Base-by-base conservation (phyloP, 2,113 vertebrate species). In the Cyprinodon tularosa region DNA sequence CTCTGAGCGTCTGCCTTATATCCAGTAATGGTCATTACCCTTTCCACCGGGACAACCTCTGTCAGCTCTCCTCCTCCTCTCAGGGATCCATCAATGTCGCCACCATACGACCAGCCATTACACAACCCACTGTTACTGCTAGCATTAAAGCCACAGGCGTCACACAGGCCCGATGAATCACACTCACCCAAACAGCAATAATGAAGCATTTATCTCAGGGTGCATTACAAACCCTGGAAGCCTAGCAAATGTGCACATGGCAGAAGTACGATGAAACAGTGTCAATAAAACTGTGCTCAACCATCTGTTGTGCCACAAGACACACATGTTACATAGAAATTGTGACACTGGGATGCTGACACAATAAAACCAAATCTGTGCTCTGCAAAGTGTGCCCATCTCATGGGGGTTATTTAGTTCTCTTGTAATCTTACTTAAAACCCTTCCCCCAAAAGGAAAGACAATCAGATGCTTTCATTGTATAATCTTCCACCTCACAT, bases 151-250 rank as follows among this genome's bases (percentile, higher is more conserved):
- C 89, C 84, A 77, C 77, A 80, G 87, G 89, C 81, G 37, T 40
- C 42, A 0, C 3, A 77, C 65, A 14, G 66, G 70, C 78, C 76
- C 80, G 66, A 86, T 91, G 89, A 90, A 83, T 84, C 86, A 81
- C 83, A 81, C 62, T 83, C 85, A 79, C 76, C 81, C 81, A 80
- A 66, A 84, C 82, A 85, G 87, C 81, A 85, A 84, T 87, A 85
- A 88, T 85, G 71, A 89, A 86, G 82, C 76, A 76, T 90, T 86
- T 84, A 90, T 88, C 81, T 84, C 85, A 76, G 85, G 80, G 73
- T 90, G 84, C 82, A 84, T 90, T 86, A 85, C 82, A 85, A 84
- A 86, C 75, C 72, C 84, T 86, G 84, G 74, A 80, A 89, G 84
- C 85, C 36, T 15, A 48, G 69, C 12, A 60, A 88, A 85, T 81